Evolutionary conservation across 2,113 vertebrate species (phyloP).

Genomic region (Callorhinus ursinus): DNA sequence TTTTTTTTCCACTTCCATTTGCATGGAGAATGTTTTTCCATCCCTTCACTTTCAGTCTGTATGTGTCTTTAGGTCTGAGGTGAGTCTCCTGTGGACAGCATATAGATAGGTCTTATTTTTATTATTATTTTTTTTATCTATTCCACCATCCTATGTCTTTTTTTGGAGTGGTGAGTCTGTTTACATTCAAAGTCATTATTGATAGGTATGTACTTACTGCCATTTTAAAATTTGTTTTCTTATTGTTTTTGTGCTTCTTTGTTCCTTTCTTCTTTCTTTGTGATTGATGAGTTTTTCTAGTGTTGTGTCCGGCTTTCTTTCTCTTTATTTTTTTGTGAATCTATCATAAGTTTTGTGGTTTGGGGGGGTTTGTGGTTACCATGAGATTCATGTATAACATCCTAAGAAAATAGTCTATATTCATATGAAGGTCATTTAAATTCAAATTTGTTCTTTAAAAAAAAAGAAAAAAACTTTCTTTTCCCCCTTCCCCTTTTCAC

Average conservation of each 20-base stretch:
- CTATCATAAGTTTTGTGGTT: neutral
- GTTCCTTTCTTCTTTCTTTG: neutral
- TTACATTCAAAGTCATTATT: neutral
- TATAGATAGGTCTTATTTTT: neutral
- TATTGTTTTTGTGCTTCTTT: neutral
- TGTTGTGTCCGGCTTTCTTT: neutral
- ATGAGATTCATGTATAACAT: neutral
- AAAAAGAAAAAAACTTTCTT: neutral
- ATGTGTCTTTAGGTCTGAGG: neutral
- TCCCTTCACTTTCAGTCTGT: neutral
- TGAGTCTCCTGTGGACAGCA: neutral
- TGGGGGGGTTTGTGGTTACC: neutral
- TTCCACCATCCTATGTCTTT: neutral
- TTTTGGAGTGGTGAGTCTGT: neutral
- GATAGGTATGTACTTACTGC: neutral
- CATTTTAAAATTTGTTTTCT: neutral
- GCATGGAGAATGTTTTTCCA: neutral
- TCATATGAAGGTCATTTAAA: neutral
- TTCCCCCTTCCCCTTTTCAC: neutral
- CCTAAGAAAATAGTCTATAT: neutral
- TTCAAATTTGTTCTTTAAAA: neutral
- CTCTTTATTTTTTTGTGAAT: neutral
- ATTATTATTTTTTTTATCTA: neutral
- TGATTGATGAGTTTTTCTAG: neutral
- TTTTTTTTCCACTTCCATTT: neutral